phyloP scores from a whole-genome alignment of 2,888 invertebrate species.

The Empis stercorea region DNA sequence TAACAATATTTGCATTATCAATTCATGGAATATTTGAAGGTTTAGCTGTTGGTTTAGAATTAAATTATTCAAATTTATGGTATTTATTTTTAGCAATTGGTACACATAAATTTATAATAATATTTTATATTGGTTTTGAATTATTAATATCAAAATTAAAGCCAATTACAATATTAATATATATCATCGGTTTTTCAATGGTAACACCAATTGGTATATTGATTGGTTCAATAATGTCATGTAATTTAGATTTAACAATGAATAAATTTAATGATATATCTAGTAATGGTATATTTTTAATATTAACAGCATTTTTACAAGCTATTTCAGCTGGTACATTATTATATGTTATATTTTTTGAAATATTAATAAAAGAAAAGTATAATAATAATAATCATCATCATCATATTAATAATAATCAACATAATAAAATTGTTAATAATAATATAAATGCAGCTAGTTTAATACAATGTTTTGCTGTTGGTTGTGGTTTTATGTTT shows the following conservation, averaged over 20 bases:
- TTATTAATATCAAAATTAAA: slow-evolving; percentile 58
- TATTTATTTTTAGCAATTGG: slow-evolving; percentile 76
- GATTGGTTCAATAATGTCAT: background rate
- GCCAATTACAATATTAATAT: slow-evolving; percentile 45
- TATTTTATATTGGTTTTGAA: slow-evolving; percentile 79
- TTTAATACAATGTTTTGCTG: slow-evolving; percentile 1
- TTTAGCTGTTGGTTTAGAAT: slow-evolving; percentile 65
- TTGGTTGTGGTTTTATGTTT: slow-evolving; percentile 2
- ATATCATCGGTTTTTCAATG: slow-evolving; percentile 61
- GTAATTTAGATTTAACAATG: background rate
- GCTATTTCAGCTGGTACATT: slow-evolving; percentile 87
- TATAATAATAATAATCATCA: background rate
- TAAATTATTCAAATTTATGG: slow-evolving; percentile 47
- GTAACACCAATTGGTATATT: slow-evolving; percentile 65
- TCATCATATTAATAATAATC: background rate
- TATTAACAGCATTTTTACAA: slow-evolving; percentile 55
- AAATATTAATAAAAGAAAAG: slow-evolving; percentile 53
- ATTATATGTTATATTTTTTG: slow-evolving; percentile 93
- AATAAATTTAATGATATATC: background rate
- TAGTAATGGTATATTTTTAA: slow-evolving; percentile 54
- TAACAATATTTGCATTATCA: slow-evolving; percentile 70
- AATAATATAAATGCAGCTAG: background rate
- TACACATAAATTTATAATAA: slow-evolving; percentile 75
- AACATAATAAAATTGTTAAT: background rate
- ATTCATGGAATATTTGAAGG: slow-evolving; percentile 82